phyloP scores from a whole-genome alignment of 2,797 vertebrate genomes.

The Amblyraja radiata region DNA sequence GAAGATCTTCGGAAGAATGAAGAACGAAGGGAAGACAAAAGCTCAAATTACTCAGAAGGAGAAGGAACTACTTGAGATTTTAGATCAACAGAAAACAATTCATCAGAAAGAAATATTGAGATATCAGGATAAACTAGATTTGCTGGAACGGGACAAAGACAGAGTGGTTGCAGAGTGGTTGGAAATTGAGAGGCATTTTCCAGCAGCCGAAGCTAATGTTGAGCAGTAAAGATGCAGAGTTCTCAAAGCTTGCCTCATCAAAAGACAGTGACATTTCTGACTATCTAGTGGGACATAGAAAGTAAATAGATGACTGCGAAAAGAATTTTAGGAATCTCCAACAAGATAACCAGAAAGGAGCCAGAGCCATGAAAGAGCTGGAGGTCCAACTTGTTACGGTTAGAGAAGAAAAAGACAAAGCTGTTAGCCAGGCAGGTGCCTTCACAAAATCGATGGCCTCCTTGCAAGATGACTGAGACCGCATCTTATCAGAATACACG shows the following conservation, averaged over 20 bases:
- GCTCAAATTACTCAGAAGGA: constrained; percentile 47
- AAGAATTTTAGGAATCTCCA: constrained; percentile 58
- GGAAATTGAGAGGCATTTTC: constrained; percentile 61
- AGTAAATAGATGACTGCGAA: constrained; percentile 63
- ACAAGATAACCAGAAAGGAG: constrained; percentile 55
- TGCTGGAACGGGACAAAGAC: constrained; percentile 55
- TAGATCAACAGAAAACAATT: constrained; percentile 51
- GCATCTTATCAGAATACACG: constrained; percentile 60
- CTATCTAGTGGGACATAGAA: constrained; percentile 64
- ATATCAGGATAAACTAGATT: constrained; percentile 54
- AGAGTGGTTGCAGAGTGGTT: constrained; percentile 46
- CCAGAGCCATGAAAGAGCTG: constrained; percentile 58
- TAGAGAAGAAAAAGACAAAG: constrained; percentile 60
- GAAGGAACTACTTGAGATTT: constrained; percentile 44
- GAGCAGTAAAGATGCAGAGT: constrained; percentile 73
- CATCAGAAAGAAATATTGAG: constrained; percentile 53
- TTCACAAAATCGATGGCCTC: constrained; percentile 71
- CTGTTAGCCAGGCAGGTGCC: constrained; percentile 59
- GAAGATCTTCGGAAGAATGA: constrained; percentile 49
- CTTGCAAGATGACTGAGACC: constrained; percentile 71
- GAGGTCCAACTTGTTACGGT: constrained; percentile 54
- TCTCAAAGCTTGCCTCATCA: constrained; percentile 70
- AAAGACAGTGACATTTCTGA: constrained; percentile 71
- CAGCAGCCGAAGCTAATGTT: constrained; percentile 71
- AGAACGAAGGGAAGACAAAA: constrained; percentile 46